Percentiles rank a stretch among this genome's conserved stretches.
phyloP scores from a whole-genome alignment of 2,888 invertebrate species.

The Ptycholaimellus sp. region DNA sequence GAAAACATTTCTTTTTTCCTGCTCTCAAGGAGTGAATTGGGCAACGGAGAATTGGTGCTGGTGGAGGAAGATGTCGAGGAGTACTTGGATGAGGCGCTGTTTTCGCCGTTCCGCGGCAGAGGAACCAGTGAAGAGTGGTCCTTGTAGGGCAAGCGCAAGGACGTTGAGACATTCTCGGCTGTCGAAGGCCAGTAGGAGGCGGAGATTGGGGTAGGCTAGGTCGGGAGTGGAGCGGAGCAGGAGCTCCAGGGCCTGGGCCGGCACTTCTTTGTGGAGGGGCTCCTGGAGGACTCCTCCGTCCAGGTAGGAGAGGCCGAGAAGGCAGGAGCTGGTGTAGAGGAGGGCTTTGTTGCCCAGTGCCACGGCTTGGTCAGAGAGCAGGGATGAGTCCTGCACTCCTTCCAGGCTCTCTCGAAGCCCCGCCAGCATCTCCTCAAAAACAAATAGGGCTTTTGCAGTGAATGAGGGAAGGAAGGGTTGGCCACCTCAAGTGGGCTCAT shows the following conservation, averaged over 20 bases:
- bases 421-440: constrained; percentile 18
- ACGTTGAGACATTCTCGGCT: constrained; percentile 62
- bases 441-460: constrained; percentile 5
- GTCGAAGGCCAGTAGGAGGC: constrained; percentile 52
- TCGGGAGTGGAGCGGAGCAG: constrained; percentile 14
- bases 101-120: too few species aligned
- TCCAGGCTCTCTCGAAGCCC: constrained; percentile 11
- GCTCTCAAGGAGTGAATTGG: constrained; percentile 2
- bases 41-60: too few species aligned
- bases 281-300: too few species aligned
- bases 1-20: constrained; percentile 11
- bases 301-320: constrained; percentile 62
- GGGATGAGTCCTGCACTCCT: constrained; percentile 10
- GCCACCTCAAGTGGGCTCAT: constrained; percentile 43
- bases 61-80: background rate
- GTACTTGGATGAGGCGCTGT: too few species aligned
- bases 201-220: constrained; percentile 18
- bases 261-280: too few species aligned
- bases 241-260: too few species aligned
- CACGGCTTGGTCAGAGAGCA: constrained; percentile 29
- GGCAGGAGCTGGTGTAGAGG: constrained; percentile 56
- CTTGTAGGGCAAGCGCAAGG: too few species aligned
- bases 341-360: constrained; percentile 54
- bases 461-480: background rate
- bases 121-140: too few species aligned